Percentiles rank a stretch among this genome's conserved stretches.
These are phyloP conservation scores for Callionymus lyra DNA, from an alignment of 2,113 vertebrate genomes.

Conservation along the genomic window DNA sequence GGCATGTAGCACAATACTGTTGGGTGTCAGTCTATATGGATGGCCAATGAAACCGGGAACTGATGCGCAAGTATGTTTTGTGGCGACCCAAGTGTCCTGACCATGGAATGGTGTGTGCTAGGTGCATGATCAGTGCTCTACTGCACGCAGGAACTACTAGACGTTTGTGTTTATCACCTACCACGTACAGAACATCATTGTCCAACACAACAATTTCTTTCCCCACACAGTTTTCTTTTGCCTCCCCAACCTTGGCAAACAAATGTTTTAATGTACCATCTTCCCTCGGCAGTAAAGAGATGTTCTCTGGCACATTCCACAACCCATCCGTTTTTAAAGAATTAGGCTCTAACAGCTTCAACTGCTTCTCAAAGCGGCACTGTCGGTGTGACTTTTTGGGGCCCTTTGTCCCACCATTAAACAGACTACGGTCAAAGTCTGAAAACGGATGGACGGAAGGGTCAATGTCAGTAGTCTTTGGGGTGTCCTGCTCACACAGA, in stretches of 20 bases:
- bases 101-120: too few relatives aligned
- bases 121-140: too few relatives aligned
- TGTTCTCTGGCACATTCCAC: background rate
- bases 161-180: too few relatives aligned
- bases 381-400: background rate
- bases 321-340: background rate
- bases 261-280: background rate
- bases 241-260: background rate
- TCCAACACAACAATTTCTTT: background rate
- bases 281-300: background rate
- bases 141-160: too few relatives aligned
- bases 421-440: background rate
- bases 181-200: too few relatives aligned
- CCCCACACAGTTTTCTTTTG: background rate
- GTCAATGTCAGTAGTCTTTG: background rate
- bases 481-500: too few relatives aligned
- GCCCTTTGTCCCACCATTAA: background rate
- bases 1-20: too few relatives aligned
- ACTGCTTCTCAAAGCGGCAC: background rate
- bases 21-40: too few relatives aligned
- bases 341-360: background rate
- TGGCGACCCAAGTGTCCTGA: too few relatives aligned
- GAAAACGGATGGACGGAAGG: background rate
- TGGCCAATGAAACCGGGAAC: background rate
- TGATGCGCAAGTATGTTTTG: background rate